Evolutionary conservation across 35 echinoderm and acorn worm genomes (phyloP).

Genomic region (Eucidaris tribuloides): DNA sequence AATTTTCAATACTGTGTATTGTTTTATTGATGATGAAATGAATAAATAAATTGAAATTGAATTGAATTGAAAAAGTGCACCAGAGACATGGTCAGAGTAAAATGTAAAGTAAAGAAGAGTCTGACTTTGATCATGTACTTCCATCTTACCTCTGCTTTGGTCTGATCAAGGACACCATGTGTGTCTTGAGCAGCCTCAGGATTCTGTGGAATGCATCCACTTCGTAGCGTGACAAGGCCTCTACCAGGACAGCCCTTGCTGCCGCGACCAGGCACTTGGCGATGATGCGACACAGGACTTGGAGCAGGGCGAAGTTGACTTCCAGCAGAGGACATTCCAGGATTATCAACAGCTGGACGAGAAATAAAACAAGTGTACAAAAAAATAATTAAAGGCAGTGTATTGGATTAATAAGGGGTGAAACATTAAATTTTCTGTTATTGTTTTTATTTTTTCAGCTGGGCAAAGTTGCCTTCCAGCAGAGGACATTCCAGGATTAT

Average conservation of each 20-base stretch:
- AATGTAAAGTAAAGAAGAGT: background rate
- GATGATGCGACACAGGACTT: slow-evolving; percentile 64
- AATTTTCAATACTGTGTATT: no score
- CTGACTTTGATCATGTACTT: background rate
- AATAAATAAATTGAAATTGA: no score
- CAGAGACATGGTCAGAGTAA: background rate
- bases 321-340: slow-evolving; percentile 68
- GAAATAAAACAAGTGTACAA: background rate
- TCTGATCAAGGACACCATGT: slow-evolving; percentile 54
- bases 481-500: slow-evolving; percentile 75
- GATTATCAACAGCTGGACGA: slow-evolving; percentile 46
- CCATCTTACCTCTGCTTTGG: slow-evolving; percentile 89
- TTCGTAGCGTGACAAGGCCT: slow-evolving; percentile 48
- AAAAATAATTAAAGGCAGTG: no score
- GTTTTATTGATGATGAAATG: no score
- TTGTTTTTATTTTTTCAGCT: no score
- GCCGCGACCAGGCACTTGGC: slow-evolving; percentile 36
- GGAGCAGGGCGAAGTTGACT: slow-evolving; percentile 50
- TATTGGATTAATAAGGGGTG: no score
- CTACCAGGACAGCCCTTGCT: slow-evolving; percentile 41
- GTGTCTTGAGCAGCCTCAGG: slow-evolving; percentile 53
- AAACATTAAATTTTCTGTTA: no score
- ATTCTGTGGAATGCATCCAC: slow-evolving; percentile 57
- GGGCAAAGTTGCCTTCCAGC: slow-evolving; percentile 29
- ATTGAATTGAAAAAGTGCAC: no score